Base-by-base conservation (phyloP, 2,888 invertebrate genomes). In the Torymus texanus region DNA sequence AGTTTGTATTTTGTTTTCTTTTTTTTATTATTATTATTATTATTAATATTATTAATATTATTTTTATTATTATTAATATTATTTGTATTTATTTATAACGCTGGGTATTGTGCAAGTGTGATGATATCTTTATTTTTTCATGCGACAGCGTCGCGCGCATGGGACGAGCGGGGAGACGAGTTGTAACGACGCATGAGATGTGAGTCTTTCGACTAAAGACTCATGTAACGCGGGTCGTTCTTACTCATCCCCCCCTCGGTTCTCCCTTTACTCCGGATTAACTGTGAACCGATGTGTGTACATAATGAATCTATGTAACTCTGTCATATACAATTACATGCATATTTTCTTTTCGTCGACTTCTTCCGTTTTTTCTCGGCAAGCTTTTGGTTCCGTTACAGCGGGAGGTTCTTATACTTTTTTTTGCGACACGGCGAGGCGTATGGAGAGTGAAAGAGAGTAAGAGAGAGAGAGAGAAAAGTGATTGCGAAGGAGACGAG, bases 61-160 rank as follows among this genome's bases (percentile, higher is more conserved):
- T 58, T 67, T 70, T 70, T 67, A 72, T 65, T 71, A 77, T 78
- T 74, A 79, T 67, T 66, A 76, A 58, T 63, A 76, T 73, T 80
- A 76, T 82, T 80, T 80, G 68, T 82, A 78, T 81, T 79, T 78
- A 81, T 81, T 81, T 78, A 79, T 81, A 78, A 82, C 58, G 75
- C 75, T 81, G 81, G 81, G 73, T 82, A 75, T 70, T 78, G 79
- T 81, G 79, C 81, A 82, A 82, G 77, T 79, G 79, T 82, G 77
- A 81, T 75, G 66, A 66, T 71, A 76, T 76, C 63, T 75, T 67
- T 76, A 81, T 77, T 77, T 73, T 68, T 81, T 75, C 75, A 71
- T 41, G 41, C 41, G 67, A 53, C 16, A 56, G 53, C 58, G 68
- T 63, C 29, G 24, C 4, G 41, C 41, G 41, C 41, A 8, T 41